These are phyloP conservation scores for Holacanthus passer DNA, from an alignment of 2,113 vertebrate genomes.

Conservation along the genomic window DNA sequence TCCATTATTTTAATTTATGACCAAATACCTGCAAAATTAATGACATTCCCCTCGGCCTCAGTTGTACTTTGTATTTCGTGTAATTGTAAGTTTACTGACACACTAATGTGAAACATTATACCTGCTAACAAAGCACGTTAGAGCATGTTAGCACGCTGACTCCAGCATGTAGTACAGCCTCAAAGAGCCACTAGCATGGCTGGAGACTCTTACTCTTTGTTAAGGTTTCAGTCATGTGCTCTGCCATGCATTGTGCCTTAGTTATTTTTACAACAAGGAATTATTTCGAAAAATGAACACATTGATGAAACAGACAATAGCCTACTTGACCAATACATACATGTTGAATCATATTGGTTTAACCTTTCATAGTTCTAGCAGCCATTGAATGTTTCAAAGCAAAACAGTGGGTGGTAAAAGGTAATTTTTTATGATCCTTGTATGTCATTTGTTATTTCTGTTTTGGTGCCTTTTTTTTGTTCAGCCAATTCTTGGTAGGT, in stretches of 20 bases:
- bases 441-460: slow-evolving; percentile 1
- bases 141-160: background rate
- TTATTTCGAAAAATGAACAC: background rate
- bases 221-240: background rate
- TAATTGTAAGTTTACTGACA: background rate
- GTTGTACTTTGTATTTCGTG: background rate
- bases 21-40: background rate
- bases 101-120: background rate
- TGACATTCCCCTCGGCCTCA: background rate
- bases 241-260: background rate
- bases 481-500: background rate
- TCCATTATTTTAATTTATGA: background rate
- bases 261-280: background rate
- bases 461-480: slow-evolving; percentile 3
- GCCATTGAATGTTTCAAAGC: background rate
- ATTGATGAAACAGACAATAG: background rate
- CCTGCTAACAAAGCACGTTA: background rate
- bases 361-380: background rate
- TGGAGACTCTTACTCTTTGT: background rate
- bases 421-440: background rate
- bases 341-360: background rate
- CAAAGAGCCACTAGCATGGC: background rate
- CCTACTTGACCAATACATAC: background rate
- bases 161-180: background rate
- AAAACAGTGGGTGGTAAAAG: slow-evolving; percentile 8